These are phyloP conservation scores for Mythimna vitellina DNA, from an alignment of 2,888 invertebrate genomes.

Conservation along the genomic window DNA sequence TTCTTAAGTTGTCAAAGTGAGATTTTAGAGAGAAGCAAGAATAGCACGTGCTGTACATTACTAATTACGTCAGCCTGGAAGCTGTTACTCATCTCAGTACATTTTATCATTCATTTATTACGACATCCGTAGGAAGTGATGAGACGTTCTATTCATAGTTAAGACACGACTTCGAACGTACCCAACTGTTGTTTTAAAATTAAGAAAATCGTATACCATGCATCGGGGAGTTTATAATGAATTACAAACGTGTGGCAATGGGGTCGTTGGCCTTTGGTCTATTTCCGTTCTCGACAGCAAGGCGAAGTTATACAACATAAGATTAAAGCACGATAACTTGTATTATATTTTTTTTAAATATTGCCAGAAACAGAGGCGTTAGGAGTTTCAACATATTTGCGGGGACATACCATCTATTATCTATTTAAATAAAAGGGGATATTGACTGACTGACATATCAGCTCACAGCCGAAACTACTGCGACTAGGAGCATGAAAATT, in stretches of 20 bases:
- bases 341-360: slow-evolving; percentile 50
- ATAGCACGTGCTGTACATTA: not conserved
- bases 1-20: too few relatives aligned
- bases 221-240: slow-evolving; percentile 69
- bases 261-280: slow-evolving; percentile 77
- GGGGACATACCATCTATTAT: not conserved
- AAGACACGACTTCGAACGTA: slow-evolving; percentile 8
- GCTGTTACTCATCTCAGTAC: slow-evolving; percentile 11
- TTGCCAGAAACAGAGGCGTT: slow-evolving; percentile 13
- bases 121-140: slow-evolving; percentile 49
- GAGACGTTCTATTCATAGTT: slow-evolving; percentile 47
- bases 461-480: too few relatives aligned
- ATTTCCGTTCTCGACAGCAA: slow-evolving; percentile 71
- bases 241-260: slow-evolving; percentile 73
- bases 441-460: too few relatives aligned
- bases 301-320: slow-evolving; percentile 53
- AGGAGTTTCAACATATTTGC: slow-evolving; percentile 13
- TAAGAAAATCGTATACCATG: slow-evolving; percentile 44
- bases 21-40: not conserved
- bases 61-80: slow-evolving; percentile 16
- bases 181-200: slow-evolving; percentile 47
- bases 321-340: slow-evolving; percentile 42
- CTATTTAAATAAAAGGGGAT: too few relatives aligned
- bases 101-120: slow-evolving; percentile 41
- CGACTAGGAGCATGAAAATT: too few relatives aligned